Evolutionary conservation across 2,113 vertebrate species (phyloP), one percentile per base, ranked within the genome.

Genomic region (Lathamus discolor): DNA sequence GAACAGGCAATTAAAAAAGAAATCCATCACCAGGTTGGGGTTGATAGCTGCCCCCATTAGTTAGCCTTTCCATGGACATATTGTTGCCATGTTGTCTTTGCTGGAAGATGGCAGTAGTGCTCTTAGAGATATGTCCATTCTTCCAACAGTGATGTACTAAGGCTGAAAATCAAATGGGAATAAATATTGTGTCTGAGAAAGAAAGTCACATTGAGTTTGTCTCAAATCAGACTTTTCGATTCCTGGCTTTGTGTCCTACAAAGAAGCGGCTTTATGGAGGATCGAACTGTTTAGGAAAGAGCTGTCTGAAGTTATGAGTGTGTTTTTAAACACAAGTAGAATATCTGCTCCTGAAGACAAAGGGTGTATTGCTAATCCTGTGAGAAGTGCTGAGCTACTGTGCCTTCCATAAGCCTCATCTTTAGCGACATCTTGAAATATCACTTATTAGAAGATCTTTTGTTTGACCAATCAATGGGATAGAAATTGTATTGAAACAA

Each of bases 41-140:
- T 31, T 77, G 49, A 22, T 79, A 68, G 17, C 17, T 70, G 18
- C 22, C 25, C 27, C 9, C 1, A 4, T 48, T 61, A 57, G 31
- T 70, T 31, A 77, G 6, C 12, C n/a, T 94, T 66, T 76, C 13
- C 11, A 24, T 24, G 25, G 37, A 57, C 0, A 1, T 29, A 13
- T 33, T 70, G 14, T 35, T 48, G 13, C 31, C 10, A 33, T 22
- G 6, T 77, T 77, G 17, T 39, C 19, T 93, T 69, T 74, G 27
- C 46, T 73, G 20, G 23, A 46, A 68, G 33, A 43, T 25, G 17
- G 41, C 49, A 67, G 17, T 33, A 57, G 19, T 35, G 33, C 7
- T 84, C 10, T 39, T 64, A 54, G 48, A 75, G 41, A 11, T 35
- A 28, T 0, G 0, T 66, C 25, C 3, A 2, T 6, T 82, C 8